Evolutionary conservation across 2,113 vertebrate genomes (phyloP), one percentile per base, ranked within the genome.

Genomic region (Passer domesticus): DNA sequence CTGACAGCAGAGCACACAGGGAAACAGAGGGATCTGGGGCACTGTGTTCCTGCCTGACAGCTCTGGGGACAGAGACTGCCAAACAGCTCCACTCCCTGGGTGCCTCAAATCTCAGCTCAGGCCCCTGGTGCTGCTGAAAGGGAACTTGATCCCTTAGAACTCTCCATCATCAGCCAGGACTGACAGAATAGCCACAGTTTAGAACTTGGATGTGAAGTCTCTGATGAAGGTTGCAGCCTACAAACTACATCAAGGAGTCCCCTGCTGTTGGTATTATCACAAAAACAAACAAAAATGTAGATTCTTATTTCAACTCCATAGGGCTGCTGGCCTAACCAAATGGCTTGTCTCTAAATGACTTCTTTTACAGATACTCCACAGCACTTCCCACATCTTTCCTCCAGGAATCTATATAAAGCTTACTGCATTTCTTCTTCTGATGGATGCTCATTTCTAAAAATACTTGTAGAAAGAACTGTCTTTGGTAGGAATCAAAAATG

Each of bases 391-490:
- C 31, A 56, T 85, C 82, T 83, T 91, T 79, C 88, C 70, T 94
- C 58, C 70, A 83, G 67, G 21, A 56, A 90, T 85, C 62, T 92
- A 49, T 76, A 88, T 60, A 69, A 90, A 90, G 88, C n/a, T 76
- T 76, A n/a, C 67, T 88, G 41, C 82, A 80, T 73, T 92, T 87
- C 87, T 88, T 46, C 47, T 77, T 87, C 74, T 76, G 63, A 91
- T 69, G 79, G 66, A 82, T 85, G 67, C 46, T 73, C 31, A 41
- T 25, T 83, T 76, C 94, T 73, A 83, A 93, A 93, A 93, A 85
- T 88, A 90, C 28, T 85, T 88, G 30, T 73, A 92, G 37, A 58
- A 88, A 92, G 49, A 85, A 30, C 58, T 62, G 46, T 41, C 78
- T 88, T 91, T 22, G 31, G 70, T 73, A 76, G 88, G 75, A 85